Base-by-base conservation (phyloP, 92 coral and sea anemone species). In the Muricea muricata region DNA sequence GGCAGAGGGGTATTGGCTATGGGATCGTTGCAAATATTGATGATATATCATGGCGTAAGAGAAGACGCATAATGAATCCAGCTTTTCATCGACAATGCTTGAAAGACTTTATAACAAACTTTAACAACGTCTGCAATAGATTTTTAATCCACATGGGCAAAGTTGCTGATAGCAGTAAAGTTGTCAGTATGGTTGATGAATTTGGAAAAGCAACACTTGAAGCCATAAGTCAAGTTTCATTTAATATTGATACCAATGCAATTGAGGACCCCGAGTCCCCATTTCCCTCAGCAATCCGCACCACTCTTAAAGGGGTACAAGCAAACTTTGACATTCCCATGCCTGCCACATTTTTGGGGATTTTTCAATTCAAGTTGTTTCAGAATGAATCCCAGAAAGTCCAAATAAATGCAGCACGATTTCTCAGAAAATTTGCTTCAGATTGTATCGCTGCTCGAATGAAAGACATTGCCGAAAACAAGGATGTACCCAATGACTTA, bases 161-260 rank as follows among this genome's bases (percentile, higher is more conserved):
- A 11, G 26, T 82, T 28, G 94, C 89, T 50, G 94, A 91, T 77
- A 86, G 86, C 15, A 79, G 48, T 48, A 65, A 90, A 5, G 79
- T 47, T 33, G 93, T 91, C 1, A 82, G 81, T 42, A 84, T 94
- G 89, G 90, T 75, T 11, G 91, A 90, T 32, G 94, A 92, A 72
- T 90, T 94, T 88, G 85, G 88, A 23, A 90, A 91, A 48, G 91
- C 89, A 14, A 92, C 98, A 7, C 81, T 94, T 50, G 97, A 94
- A 56, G 85, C 93, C 31, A 94, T 94, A 72, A 91, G 94, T 85
- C 94, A 93, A 93, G 98, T 95, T 77, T 97, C 95, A 13, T 95
- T 93, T 75, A 80, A 88, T 65, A 79, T 95, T 12, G 89, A 93
- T 48, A 60, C 86, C 28, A 87, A 87, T 17, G 73, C 91, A 28